Percentiles rank a stretch among this genome's conserved stretches.
Evolutionary conservation across 2,797 vertebrate genomes (phyloP).

Genomic region (Acanthopagrus latus): DNA sequence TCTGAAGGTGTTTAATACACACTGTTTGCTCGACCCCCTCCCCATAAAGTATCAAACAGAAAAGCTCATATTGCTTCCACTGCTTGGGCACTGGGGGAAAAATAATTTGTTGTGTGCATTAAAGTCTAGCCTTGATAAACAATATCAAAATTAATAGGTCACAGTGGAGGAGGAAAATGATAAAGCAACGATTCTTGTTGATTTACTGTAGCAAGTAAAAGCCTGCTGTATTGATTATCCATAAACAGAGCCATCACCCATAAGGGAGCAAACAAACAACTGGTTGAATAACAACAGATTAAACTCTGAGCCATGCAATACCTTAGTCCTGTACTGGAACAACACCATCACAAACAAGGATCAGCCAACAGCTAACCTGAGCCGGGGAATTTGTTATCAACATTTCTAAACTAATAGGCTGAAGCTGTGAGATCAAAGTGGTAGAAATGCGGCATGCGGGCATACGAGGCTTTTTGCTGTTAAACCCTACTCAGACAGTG

Average conservation of each 20-base stretch:
- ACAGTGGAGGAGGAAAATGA: constrained; percentile 20
- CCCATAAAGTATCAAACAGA: constrained; percentile 37
- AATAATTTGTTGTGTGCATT: constrained; percentile 30
- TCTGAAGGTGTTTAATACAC: constrained; percentile 40
- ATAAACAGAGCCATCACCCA: constrained; percentile 43
- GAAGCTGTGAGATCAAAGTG: constrained; percentile 60
- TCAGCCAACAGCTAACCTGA: constrained; percentile 22
- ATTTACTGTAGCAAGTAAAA: constrained; percentile 46
- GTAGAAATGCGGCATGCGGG: background rate
- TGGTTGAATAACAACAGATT: constrained; percentile 21
- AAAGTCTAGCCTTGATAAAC: constrained; percentile 33
- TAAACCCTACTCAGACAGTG: constrained; percentile 38
- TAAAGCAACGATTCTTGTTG: constrained; percentile 2
- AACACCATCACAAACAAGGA: constrained; percentile 14
- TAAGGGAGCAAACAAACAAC: constrained; percentile 20
- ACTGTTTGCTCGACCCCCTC: constrained; percentile 31
- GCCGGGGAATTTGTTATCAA: constrained; percentile 30
- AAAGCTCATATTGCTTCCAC: constrained; percentile 48
- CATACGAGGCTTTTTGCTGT: constrained; percentile 33
- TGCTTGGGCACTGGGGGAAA: constrained; percentile 3
- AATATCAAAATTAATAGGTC: constrained; percentile 40
- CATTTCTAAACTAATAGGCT: constrained; percentile 30
- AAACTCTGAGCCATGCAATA: background rate
- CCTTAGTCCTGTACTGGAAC: background rate
- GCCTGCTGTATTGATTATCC: constrained; percentile 41